These are phyloP conservation scores for Cheirogaleus major DNA, from an alignment of 2,797 vertebrate genomes.

Conservation along the genomic window DNA sequence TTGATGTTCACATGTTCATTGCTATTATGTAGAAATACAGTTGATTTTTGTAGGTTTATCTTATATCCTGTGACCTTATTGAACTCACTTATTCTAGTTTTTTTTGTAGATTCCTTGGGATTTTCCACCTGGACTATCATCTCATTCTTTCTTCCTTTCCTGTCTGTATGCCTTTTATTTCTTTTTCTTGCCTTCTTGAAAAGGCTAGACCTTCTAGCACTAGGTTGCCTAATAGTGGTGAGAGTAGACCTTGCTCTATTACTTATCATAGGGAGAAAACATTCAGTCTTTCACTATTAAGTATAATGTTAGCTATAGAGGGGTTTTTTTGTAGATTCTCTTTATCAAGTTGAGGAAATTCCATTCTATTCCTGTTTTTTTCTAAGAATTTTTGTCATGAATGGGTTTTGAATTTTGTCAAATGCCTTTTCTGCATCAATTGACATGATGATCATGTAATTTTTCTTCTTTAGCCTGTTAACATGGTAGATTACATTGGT, in stretches of 20 bases:
- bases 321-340: background rate
- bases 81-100: background rate
- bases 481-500: background rate
- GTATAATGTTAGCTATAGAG: background rate
- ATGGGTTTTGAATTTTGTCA: background rate
- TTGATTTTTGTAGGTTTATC: background rate
- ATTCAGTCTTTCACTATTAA: background rate
- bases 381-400: background rate
- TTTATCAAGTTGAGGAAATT: background rate
- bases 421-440: background rate
- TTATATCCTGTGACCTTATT: background rate
- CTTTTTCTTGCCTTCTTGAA: background rate
- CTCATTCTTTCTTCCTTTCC: background rate
- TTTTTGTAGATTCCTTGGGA: background rate
- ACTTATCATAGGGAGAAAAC: background rate
- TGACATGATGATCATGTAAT: background rate
- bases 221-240: background rate
- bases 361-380: slow-evolving; percentile 29
- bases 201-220: background rate
- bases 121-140: background rate
- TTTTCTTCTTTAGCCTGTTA: background rate
- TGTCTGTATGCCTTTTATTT: background rate
- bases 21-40: background rate
- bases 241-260: background rate
- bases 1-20: background rate